Conservation (phyloP, 2,888 invertebrate species). For the Seira musarum region DNA sequence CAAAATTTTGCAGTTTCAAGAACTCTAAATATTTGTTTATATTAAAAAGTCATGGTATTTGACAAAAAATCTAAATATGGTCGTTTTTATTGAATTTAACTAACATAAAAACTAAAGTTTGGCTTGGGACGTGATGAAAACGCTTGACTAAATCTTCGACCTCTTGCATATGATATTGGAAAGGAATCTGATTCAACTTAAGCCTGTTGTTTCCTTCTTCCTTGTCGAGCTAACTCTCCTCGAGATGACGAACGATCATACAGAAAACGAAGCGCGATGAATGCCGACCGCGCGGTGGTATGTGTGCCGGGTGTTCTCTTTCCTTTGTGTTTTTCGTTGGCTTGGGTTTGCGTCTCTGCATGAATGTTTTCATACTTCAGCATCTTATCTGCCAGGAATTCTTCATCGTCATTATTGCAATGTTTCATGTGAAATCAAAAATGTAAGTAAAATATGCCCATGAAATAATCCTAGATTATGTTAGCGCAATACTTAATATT, state of each 20-base stretch:
- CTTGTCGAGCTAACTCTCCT: background rate
- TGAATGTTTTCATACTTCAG: background rate
- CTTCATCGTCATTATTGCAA: background rate
- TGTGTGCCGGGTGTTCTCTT: slow-evolving; percentile 5
- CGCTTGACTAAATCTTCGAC: background rate
- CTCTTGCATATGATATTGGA: background rate
- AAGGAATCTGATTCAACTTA: no score
- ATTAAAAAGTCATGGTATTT: background rate
- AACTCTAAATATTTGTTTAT: background rate
- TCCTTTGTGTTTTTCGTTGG: background rate
- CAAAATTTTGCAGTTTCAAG: background rate
- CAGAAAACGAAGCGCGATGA: slow-evolving; percentile 26
- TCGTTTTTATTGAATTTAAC: background rate
- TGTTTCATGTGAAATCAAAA: slow-evolving; percentile 1
- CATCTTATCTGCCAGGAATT: slow-evolving; percentile 18
- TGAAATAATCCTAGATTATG: background rate
- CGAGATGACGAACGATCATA: slow-evolving; percentile 30
- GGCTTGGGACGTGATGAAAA: no score
- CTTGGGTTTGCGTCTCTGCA: background rate
- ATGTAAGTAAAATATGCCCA: background rate
- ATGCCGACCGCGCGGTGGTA: slow-evolving; percentile 27
- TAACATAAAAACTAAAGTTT: background rate
- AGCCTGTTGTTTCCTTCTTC: background rate
- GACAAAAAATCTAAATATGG: background rate
- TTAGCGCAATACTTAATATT: no score